Evolutionary conservation across 2,113 vertebrate species (phyloP).

Genomic region (Poeciliopsis occidentalis): DNA sequence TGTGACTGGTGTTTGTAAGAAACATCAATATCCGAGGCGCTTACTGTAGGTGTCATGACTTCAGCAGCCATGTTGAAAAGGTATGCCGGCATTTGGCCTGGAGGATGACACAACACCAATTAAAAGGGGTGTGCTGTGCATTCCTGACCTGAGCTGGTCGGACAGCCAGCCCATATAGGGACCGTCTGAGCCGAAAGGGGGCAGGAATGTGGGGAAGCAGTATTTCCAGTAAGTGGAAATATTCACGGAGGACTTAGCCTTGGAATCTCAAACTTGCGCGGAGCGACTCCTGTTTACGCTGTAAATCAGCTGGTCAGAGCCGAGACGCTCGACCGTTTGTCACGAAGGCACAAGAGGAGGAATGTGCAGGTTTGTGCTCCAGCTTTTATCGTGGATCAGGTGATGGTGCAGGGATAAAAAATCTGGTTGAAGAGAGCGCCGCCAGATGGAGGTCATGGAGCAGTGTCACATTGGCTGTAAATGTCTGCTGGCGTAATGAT

Average conservation of each 20-base stretch:
- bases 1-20: neutral
- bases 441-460: neutral
- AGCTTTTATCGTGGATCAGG: slow-evolving; percentile 8
- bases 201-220: slow-evolving; percentile 75
- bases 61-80: neutral
- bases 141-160: slow-evolving; percentile 65
- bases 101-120: slow-evolving; percentile 3
- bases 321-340: slow-evolving; percentile 8
- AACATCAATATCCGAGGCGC: neutral
- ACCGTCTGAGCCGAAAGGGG: slow-evolving; percentile 73
- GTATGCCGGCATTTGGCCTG: slow-evolving; percentile 6
- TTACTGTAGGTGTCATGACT: slow-evolving; percentile 7
- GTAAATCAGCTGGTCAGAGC: slow-evolving; percentile 66
- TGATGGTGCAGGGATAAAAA: slow-evolving; percentile 18
- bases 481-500: neutral
- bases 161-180: slow-evolving; percentile 78
- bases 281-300: slow-evolving; percentile 61
- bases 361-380: slow-evolving; percentile 11
- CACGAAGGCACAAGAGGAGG: slow-evolving; percentile 18
- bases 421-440: neutral
- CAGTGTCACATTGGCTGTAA: neutral
- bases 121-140: slow-evolving; percentile 29
- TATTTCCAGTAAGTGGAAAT: slow-evolving; percentile 69
- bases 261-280: slow-evolving; percentile 75
- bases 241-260: slow-evolving; percentile 74